Percentiles rank a stretch among this genome's conserved stretches.
Conservation (phyloP, 2,113 vertebrate genomes). For the Chroicocephalus ridibundus region DNA sequence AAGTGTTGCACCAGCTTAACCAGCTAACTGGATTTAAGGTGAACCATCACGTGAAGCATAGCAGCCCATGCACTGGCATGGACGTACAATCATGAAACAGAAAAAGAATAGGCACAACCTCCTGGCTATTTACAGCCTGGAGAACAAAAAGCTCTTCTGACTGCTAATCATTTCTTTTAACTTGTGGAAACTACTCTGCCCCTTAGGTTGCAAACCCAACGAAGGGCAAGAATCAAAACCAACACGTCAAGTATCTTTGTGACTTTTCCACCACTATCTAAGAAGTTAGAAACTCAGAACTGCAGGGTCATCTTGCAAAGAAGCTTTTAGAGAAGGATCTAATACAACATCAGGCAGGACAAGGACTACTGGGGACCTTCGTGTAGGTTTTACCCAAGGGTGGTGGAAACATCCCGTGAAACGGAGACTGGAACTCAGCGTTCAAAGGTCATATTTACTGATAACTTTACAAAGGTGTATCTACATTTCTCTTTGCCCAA, state of each 20-base stretch:
- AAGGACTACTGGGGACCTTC: background rate
- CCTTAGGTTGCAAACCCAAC: background rate
- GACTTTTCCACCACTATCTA: background rate
- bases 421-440: background rate
- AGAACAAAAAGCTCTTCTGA: background rate
- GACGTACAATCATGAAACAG: background rate
- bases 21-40: background rate
- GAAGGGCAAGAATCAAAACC: rapidly evolving
- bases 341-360: background rate
- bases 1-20: background rate
- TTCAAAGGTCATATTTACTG: background rate
- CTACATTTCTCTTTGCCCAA: background rate
- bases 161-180: background rate
- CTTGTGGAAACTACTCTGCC: background rate
- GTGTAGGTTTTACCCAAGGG: background rate
- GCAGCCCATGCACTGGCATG: rapidly evolving
- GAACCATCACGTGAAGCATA: background rate
- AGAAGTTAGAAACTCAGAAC: background rate
- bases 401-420: background rate
- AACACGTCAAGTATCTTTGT: background rate
- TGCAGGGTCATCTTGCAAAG: background rate
- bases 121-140: background rate
- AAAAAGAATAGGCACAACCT: background rate
- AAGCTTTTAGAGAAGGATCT: background rate
- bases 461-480: background rate